Evolutionary conservation across 2,113 vertebrate genomes (phyloP).

Genomic region (Gasterosteus nipponicus): DNA sequence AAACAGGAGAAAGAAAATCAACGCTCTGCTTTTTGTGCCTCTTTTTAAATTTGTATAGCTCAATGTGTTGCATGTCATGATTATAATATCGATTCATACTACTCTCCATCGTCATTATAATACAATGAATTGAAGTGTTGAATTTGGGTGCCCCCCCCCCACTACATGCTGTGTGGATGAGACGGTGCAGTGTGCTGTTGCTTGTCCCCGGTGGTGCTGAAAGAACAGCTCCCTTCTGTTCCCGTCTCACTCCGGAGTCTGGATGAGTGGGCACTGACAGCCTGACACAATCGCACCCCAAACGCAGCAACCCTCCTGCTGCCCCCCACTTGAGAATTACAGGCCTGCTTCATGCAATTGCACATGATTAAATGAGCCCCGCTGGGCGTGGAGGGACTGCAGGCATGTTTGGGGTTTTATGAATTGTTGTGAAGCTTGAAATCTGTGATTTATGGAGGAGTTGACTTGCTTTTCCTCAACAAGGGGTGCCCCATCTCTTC

Average conservation of each 20-base stretch:
- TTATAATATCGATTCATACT: neutral
- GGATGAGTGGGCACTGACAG: constrained; percentile 75
- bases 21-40: neutral
- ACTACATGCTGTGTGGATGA: constrained; percentile 24
- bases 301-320: constrained; percentile 50
- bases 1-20: neutral
- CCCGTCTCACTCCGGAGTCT: constrained; percentile 59
- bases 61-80: neutral
- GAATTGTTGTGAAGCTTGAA: constrained; percentile 49
- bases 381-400: constrained; percentile 1
- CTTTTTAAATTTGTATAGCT: neutral
- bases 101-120: neutral
- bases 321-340: constrained; percentile 56
- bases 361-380: constrained; percentile 61
- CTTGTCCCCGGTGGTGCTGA: constrained; percentile 73
- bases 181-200: constrained; percentile 69
- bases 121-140: constrained; percentile 19
- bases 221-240: constrained; percentile 77
- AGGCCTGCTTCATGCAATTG: constrained; percentile 63
- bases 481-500: neutral
- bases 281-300: constrained; percentile 74
- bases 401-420: constrained; percentile 29
- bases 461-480: constrained; percentile 42
- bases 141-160: constrained; percentile 16
- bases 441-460: constrained; percentile 22